Conservation (phyloP, 1,140 invertebrate genomes). For the Caenorhabditis brenneri region DNA sequence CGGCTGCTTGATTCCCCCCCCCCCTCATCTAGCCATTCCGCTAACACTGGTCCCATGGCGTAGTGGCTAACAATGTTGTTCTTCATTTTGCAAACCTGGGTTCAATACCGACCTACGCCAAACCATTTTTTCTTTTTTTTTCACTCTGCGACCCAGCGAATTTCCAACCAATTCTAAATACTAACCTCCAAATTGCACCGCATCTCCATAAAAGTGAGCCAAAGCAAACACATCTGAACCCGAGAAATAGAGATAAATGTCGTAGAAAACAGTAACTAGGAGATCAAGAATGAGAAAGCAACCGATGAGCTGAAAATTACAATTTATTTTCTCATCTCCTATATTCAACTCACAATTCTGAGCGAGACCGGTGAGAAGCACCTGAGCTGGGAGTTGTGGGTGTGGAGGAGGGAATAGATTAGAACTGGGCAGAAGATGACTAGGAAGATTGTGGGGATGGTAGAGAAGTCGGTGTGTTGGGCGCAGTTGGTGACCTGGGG, state of each 20-base stretch:
- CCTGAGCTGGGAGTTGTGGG: conserved; percentile 81
- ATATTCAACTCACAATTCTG: conserved; percentile 78
- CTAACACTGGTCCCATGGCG: too few species aligned
- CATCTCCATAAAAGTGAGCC: conserved; percentile 36
- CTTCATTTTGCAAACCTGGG: too few species aligned
- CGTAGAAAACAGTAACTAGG: conserved; percentile 19
- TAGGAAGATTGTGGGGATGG: conserved; percentile 84
- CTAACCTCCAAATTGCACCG: conserved; percentile 40
- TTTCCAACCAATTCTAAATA: too few species aligned
- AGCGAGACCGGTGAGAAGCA: conserved; percentile 81
- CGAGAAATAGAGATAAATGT: background rate
- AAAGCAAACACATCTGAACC: conserved; percentile 14
- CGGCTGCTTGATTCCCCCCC: background rate
- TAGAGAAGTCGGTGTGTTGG: conserved; percentile 84
- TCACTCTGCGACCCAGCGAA: too few species aligned
- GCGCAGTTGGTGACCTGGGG: conserved; percentile 87
- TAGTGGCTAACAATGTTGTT: too few species aligned
- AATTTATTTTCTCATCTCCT: too few species aligned
- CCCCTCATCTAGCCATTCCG: background rate
- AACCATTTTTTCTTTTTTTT: too few species aligned
- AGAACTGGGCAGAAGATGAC: conserved; percentile 82
- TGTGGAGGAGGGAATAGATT: conserved; percentile 79
- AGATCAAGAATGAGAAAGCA: conserved; percentile 56
- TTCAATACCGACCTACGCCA: too few species aligned
- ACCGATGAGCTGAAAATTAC: conserved; percentile 67